Evolutionary conservation across 2,113 vertebrate species (phyloP), one percentile per base, ranked within the genome.

Genomic region (Elanoides forficatus): DNA sequence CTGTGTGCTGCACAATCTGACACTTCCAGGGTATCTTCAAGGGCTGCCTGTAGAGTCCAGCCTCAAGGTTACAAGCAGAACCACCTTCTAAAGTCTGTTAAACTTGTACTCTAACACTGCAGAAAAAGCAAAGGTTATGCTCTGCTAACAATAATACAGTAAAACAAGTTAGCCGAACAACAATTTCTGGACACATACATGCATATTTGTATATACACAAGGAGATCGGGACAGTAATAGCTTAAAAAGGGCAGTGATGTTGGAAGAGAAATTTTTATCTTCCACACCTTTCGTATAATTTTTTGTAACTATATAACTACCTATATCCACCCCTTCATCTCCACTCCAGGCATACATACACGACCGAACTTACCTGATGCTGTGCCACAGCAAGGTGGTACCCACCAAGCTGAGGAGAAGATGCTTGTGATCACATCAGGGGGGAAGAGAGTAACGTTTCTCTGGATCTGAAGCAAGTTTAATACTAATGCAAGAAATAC

Each of bases 361-460:
- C 0, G 11, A 88, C 81, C 88, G 67, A 96, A 98, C 74, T 97
- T 98, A 99, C 99, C 99, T 98, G 99, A 98, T 5, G 99, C 99
- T 9, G 98, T 99, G 68, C 99, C 99, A 95, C 99, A 99, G 97
- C 99, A 99, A 7, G 98, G 99, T 3, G 99, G 99, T 15, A 99
- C 99, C 99, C 99, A 99, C 99, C 99, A 99, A 34, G 99, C 99
- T 8, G 99, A 99, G 76, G 99, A 99, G 97, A 99, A 99, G 97
- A 99, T 99, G 96, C 99, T 99, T 89, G 99, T 99, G 94, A 99
- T 98, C 95, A 99, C 99, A 14, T 99, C 99, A 6, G 99, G 99
- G 78, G 99, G 99, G 86, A 99, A 99, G n/a, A 99, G 99, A 5
- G 99, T 99, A 97, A 99, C 98, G 0, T 99, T 99, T 66, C 99